phyloP scores from a whole-genome alignment of 30 jellyfish, hydroid and myxozoan genomes.

The Cassiopea xamachana region DNA sequence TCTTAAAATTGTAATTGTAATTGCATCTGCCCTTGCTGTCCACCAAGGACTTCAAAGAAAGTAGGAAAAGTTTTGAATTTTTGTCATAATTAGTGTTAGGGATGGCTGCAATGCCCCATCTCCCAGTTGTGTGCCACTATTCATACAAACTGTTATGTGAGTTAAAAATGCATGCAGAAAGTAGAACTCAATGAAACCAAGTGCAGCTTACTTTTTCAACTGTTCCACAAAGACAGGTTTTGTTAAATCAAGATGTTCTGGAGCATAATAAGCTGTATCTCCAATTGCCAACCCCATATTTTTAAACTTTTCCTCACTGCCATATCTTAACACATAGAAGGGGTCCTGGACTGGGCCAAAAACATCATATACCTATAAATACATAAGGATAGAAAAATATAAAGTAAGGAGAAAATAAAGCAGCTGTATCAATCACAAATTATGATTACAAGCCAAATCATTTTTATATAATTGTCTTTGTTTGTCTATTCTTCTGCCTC shows the following conservation, averaged over 20 bases:
- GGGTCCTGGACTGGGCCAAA: conserved; percentile 95
- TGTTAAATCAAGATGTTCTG: conserved; percentile 63
- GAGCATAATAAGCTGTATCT: conserved; percentile 67
- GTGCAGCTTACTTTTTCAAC: conserved; percentile 68
- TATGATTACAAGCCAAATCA: background rate
- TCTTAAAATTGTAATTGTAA: no score
- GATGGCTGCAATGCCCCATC: no score
- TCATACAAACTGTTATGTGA: no score
- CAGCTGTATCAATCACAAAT: background rate
- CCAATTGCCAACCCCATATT: conserved; percentile 50
- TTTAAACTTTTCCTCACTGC: conserved; percentile 38
- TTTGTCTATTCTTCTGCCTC: no score
- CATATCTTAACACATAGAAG: conserved; percentile 60
- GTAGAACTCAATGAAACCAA: no score
- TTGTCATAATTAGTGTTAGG: no score
- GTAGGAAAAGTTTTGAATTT: no score
- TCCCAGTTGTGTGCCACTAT: no score
- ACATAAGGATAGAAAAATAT: background rate
- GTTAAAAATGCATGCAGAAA: no score
- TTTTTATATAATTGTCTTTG: no score
- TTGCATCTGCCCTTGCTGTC: no score
- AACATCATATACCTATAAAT: conserved; percentile 79
- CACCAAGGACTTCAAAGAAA: no score
- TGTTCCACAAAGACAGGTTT: conserved; percentile 84
- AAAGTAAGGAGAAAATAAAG: background rate